Evolutionary conservation across 2,888 invertebrate genomes (phyloP), one percentile per base, ranked within the genome.

Genomic region (Boloria euphrosyne): DNA sequence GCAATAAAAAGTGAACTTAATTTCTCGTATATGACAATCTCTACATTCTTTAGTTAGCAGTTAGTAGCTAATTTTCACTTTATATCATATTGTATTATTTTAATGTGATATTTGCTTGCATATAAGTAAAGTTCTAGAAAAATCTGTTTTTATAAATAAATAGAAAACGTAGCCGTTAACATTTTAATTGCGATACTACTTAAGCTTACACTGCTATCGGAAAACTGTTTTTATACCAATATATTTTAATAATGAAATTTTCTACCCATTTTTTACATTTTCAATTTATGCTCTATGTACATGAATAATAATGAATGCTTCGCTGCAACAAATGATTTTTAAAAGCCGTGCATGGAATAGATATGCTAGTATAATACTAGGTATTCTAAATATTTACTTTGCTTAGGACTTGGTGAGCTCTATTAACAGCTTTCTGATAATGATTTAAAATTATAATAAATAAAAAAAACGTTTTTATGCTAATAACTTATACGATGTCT

Each of bases 301-400:
- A 18, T 55, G 55, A 55, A 55, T 55, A 55, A 55, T 55, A 44
- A 55, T 44, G 44, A 22, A 44, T 4, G 44, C n/a, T 55, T 55
- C 44, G 44, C 4, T 44, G 55, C n/a, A 55, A 44, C 14, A 18
- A 55, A 55, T n/a, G 55, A 13, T 43, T 13, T 54, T 54, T 54
- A 17, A 54, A 50, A 50, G 18, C 17, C 50, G 18, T 18, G 18
- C 50, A 50, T 13, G 13, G 50, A 50, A 50, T 50, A 50, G 50
- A 50, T 18, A 50, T 50, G 50, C 17, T 13, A 7, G 38, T 54
- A 54, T 38, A 16, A 38, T n/a, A n/a, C n/a, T n/a, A n/a, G n/a
- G n/a, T n/a, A n/a, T n/a, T n/a, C n/a, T n/a, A n/a, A n/a, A n/a
- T n/a, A n/a, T 17, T 17, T 49, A 17, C 10, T 49, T 49, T 49